phyloP scores from a whole-genome alignment of 2,888 invertebrate genomes.

The Brenthis ino region DNA sequence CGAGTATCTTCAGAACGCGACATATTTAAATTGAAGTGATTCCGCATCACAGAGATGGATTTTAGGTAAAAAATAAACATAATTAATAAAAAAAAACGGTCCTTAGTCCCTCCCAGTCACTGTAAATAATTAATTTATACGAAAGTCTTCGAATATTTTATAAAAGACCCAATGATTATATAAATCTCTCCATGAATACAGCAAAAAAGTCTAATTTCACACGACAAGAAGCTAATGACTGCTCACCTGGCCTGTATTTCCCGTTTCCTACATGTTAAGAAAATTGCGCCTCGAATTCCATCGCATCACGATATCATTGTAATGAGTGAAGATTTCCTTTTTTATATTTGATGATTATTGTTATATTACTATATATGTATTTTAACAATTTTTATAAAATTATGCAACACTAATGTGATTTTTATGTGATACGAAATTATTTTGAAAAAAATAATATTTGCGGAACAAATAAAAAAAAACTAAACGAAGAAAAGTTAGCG shows the following conservation, averaged over 20 bases:
- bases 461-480: too few species aligned
- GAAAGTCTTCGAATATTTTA: slow-evolving; percentile 28
- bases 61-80: too few species aligned
- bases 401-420: too few species aligned
- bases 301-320: slow-evolving; percentile 53
- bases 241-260: slow-evolving; percentile 72
- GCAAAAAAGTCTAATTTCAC: slow-evolving; percentile 56
- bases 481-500: too few species aligned
- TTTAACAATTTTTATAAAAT: neutral
- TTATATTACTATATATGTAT: neutral
- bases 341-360: slow-evolving; percentile 47
- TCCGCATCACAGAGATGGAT: too few species aligned
- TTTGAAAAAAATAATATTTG: too few species aligned
- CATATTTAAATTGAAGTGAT: too few species aligned
- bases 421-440: too few species aligned
- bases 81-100: too few species aligned
- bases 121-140: slow-evolving; percentile 16
- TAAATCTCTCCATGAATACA: slow-evolving; percentile 31
- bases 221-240: slow-evolving; percentile 59
- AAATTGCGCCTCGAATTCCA: slow-evolving; percentile 70
- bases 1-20: too few species aligned
- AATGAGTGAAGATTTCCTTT: slow-evolving; percentile 61
- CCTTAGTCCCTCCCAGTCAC: neutral
- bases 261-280: slow-evolving; percentile 65
- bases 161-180: slow-evolving; percentile 30